These are phyloP conservation scores for Scaptomyza cyrtandrae DNA, from an alignment of 2,888 invertebrate species.

Conservation along the genomic window DNA sequence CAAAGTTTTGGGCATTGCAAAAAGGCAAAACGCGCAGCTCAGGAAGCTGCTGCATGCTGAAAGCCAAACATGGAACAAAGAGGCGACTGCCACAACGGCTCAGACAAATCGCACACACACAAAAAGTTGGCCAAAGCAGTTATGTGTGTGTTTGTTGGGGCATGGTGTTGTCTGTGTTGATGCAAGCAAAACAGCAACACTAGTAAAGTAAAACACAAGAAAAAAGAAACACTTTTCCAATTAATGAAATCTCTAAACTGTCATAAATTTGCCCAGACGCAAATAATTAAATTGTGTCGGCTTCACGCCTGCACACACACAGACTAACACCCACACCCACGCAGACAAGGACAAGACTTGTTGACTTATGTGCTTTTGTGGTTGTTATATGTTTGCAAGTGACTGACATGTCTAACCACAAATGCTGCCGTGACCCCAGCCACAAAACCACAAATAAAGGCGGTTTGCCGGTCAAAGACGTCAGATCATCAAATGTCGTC, in stretches of 20 bases:
- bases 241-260: slow-evolving; percentile 83
- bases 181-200: slow-evolving; percentile 12
- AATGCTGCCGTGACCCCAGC: slow-evolving; percentile 38
- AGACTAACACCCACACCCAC: slow-evolving; percentile 21
- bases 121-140: slow-evolving; percentile 1
- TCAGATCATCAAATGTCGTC: slow-evolving; percentile 41
- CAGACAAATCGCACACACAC: slow-evolving; percentile 51
- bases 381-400: slow-evolving; percentile 15
- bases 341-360: slow-evolving; percentile 54
- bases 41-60: slow-evolving; percentile 41
- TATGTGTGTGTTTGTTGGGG: neutral
- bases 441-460: slow-evolving; percentile 60
- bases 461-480: slow-evolving; percentile 42
- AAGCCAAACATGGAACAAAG: slow-evolving; percentile 44
- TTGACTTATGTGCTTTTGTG: slow-evolving; percentile 52
- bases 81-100: slow-evolving; percentile 24
- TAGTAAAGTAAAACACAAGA: slow-evolving; percentile 47
- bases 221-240: slow-evolving; percentile 81
- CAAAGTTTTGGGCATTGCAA: slow-evolving; percentile 78
- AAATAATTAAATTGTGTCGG: slow-evolving; percentile 79
- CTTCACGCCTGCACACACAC: slow-evolving; percentile 43
- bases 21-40: slow-evolving; percentile 50
- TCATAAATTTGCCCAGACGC: slow-evolving; percentile 79
- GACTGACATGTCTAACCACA: slow-evolving; percentile 62
- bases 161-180: neutral